A percentile compares a stretch with the other conserved stretches of the same genome.
phyloP scores from a whole-genome alignment of 2,113 vertebrate species.

The Rhipidura dahli region DNA sequence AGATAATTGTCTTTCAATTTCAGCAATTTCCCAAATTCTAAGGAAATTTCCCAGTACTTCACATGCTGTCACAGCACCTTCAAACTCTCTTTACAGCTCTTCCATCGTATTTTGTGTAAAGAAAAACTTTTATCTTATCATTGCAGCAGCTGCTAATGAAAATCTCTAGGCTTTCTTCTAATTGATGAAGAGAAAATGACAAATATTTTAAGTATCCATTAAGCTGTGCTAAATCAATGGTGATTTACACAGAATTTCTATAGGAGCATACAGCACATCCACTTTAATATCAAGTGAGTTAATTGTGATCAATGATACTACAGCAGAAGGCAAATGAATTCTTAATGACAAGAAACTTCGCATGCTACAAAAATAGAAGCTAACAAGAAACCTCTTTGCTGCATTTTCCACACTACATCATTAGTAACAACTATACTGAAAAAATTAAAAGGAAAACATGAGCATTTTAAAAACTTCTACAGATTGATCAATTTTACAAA shows the following conservation, averaged over 20 bases:
- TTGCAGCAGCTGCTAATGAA: conserved; percentile 45
- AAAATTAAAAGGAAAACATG: not conserved
- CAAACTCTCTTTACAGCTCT: conserved; percentile 20
- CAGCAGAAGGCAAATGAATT: conserved; percentile 53
- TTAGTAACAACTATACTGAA: not conserved
- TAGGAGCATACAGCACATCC: conserved; percentile 41
- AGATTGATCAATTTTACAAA: not conserved
- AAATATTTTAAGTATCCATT: conserved; percentile 59
- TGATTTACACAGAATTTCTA: conserved; percentile 60
- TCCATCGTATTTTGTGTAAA: not conserved
- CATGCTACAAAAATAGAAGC: conserved; percentile 29
- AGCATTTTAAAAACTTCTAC: not conserved
- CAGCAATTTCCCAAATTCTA: not conserved
- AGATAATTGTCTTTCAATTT: conserved; percentile 8
- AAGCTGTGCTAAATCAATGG: conserved; percentile 54
- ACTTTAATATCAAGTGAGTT: conserved; percentile 63
- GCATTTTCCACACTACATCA: conserved; percentile 19
- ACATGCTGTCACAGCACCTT: conserved; percentile 19
- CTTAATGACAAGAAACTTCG: conserved; percentile 54
- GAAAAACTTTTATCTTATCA: conserved; percentile 37
- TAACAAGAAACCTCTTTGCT: conserved; percentile 47
- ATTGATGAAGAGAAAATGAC: conserved; percentile 48
- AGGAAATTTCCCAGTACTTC: conserved; percentile 27
- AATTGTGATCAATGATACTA: conserved; percentile 55
- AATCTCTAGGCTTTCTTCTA: conserved; percentile 40